A percentile compares a stretch with the other conserved stretches of the same genome.
Conservation (phyloP, 2,113 vertebrate genomes). For the Hemiscyllium ocellatum region DNA sequence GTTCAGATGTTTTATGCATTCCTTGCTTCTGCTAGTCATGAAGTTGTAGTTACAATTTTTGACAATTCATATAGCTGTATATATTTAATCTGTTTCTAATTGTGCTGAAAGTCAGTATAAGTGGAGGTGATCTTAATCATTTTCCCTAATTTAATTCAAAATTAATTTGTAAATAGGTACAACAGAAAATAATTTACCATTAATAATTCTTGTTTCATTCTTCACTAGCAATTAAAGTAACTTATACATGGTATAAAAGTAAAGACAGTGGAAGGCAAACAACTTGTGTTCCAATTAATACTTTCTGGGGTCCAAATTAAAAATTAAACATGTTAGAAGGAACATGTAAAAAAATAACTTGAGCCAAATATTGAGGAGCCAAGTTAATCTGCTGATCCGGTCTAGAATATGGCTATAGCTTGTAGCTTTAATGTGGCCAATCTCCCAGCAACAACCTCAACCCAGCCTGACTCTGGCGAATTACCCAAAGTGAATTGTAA, state of each 20-base stretch:
- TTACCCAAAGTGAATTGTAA: not conserved
- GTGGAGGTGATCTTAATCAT: not conserved
- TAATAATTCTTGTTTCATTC: not conserved
- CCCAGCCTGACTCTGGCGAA: not conserved
- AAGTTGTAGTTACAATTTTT: not conserved
- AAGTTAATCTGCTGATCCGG: not conserved
- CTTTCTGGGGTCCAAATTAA: not conserved
- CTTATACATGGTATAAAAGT: not conserved
- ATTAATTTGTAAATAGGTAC: not conserved
- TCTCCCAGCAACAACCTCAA: not conserved
- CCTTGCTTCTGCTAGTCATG: not conserved
- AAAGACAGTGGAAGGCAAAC: not conserved
- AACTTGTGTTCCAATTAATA: not conserved
- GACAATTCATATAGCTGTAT: not conserved
- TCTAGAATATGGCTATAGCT: not conserved
- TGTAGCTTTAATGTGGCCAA: not conserved
- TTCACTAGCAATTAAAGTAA: not conserved
- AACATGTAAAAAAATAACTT: not conserved
- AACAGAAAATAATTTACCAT: not conserved
- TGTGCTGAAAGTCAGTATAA: not conserved
- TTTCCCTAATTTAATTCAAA: not conserved
- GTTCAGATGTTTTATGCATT: not conserved
- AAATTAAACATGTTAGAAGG: not conserved
- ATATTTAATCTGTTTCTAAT: not conserved
- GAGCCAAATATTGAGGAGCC: not conserved